Evolutionary conservation across 2,888 invertebrate species (phyloP), one percentile per base, ranked within the genome.

Genomic region (Furcula furcula): DNA sequence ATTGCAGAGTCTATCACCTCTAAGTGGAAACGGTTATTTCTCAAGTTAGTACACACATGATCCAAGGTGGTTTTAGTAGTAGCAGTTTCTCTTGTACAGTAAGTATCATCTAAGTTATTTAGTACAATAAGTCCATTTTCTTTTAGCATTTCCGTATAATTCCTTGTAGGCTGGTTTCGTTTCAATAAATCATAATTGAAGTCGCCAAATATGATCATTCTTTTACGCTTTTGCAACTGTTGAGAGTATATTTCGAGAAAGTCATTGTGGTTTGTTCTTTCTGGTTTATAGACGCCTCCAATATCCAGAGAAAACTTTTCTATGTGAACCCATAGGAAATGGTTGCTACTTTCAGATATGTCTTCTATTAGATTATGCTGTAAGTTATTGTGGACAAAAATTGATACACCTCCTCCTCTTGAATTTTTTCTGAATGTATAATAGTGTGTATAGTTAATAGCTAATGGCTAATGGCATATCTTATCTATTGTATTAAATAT

Each of bases 11-110:
- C 43, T 1, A 57, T 28, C 1, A 49, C 33, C 7, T 43, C 29
- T 6, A 55, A n/a, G 10, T 43, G 46, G 12, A 52, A 55, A 0
- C 21, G 12, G n/a, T 51, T 29, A n/a, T 51, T 28, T 10, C 33
- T 33, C 4, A 59, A 13, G 13, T 51, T 48, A 1, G 60, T 47
- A 12, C 22, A 32, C 0, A 56, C 32, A 27, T 56, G 59, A 25
- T 63, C 55, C 9, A 59, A 4, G 4, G 56, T 51, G 1, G 55
- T 48, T 10, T 48, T 42, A 9, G 28, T 40, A 7, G 36, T 40
- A 1, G 13, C 3, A 0, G 46, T 44, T 19, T 46, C 40, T 12
- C 58, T 35, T 0, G 55, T 58, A 11, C 45, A 39, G 18, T 50
- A 42, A 9, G 43, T 34, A 20, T 32, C 20, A 6, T 37, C 11